Percentiles rank a stretch among this genome's conserved stretches.
phyloP scores from a whole-genome alignment of 2,888 invertebrate species.

The Thysanoteuthis rhombus region DNA sequence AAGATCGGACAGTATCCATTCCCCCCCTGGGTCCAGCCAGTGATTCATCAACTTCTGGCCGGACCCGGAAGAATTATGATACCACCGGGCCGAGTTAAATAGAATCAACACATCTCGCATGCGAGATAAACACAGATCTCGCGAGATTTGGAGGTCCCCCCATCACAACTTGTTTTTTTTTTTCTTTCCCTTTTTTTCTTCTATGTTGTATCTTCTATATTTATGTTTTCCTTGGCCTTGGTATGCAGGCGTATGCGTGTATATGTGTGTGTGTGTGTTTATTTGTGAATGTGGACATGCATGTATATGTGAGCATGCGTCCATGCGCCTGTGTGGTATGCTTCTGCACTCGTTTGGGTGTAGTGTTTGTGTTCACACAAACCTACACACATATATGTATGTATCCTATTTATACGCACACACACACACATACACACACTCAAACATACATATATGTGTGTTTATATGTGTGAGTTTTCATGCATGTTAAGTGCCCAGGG shows the following conservation, averaged over 20 bases:
- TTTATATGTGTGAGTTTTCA: background rate
- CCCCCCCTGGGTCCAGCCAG: background rate
- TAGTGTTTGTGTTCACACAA: too few species aligned
- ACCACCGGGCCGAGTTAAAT: background rate
- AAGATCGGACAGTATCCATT: background rate
- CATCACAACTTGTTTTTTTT: too few species aligned
- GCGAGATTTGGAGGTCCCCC: background rate
- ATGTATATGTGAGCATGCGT: background rate
- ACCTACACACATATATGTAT: background rate
- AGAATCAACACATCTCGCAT: slow-evolving; percentile 12
- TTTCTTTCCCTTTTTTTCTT: background rate
- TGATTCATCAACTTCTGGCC: background rate
- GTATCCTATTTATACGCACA: background rate
- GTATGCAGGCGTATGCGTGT: background rate
- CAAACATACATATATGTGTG: background rate
- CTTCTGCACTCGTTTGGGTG: background rate
- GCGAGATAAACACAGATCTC: background rate
- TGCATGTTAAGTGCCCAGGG: too few species aligned
- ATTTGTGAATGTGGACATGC: background rate
- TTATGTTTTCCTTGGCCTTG: background rate
- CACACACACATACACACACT: background rate
- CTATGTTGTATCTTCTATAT: background rate
- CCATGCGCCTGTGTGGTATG: background rate
- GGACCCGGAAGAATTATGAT: background rate
- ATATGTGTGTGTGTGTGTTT: background rate